Evolutionary conservation across 2,888 invertebrate genomes (phyloP).

Genomic region (Drosophila kokeensis): DNA sequence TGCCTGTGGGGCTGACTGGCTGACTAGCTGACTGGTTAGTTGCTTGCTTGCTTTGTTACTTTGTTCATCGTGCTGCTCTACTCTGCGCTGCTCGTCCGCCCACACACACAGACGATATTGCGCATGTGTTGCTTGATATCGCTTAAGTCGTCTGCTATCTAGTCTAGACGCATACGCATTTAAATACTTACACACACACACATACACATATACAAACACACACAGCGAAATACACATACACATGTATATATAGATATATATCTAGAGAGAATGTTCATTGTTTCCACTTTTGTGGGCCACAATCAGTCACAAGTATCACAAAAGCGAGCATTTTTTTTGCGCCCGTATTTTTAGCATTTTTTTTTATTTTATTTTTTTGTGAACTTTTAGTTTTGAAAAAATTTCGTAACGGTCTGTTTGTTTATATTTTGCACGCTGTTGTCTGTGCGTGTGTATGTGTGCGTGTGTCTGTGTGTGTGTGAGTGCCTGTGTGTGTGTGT

Average conservation of each 20-base stretch:
- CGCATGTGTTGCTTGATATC: conserved; percentile 69
- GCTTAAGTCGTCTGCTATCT: conserved; percentile 83
- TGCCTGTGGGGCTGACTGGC: conserved; percentile 38
- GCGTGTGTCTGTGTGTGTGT: neutral
- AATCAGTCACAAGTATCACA: conserved; percentile 4
- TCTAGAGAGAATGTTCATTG: conserved; percentile 39
- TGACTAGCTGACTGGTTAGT: conserved; percentile 12
- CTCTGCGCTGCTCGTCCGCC: conserved; percentile 35
- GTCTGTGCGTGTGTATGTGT: neutral
- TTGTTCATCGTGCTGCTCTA: conserved; percentile 52
- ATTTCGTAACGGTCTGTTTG: conserved; percentile 59
- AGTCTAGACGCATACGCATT: conserved; percentile 79
- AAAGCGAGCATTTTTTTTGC: conserved; percentile 30
- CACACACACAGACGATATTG: conserved; percentile 60
- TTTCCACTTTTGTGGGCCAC: conserved; percentile 34
- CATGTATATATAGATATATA: neutral
- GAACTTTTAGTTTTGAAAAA: conserved; percentile 39
- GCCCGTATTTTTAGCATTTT: conserved; percentile 46
- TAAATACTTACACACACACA: conserved; percentile 20
- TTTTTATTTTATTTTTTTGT: conserved; percentile 24
- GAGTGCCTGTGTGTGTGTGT: too few relatives aligned
- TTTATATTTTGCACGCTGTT: conserved; percentile 40
- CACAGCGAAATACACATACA: conserved; percentile 4
- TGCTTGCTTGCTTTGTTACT: conserved; percentile 19
- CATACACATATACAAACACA: conserved; percentile 14